Conservation (phyloP, 2,797 vertebrate genomes). For the Trematomus bernacchii region DNA sequence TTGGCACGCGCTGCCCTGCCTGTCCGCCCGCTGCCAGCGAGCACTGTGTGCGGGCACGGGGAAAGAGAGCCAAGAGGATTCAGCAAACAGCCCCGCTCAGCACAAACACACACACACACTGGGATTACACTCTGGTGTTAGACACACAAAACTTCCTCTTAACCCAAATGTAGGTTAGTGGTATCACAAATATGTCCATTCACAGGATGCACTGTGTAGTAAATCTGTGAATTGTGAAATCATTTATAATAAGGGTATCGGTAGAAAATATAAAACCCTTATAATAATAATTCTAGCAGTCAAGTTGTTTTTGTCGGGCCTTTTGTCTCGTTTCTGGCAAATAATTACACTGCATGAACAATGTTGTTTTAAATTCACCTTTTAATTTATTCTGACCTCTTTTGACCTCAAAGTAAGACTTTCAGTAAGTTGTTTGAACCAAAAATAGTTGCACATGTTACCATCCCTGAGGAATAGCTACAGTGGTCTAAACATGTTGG, state of each 20-base stretch:
- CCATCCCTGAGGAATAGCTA: too few species aligned
- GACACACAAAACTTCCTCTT: conserved; percentile 61
- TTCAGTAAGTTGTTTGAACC: background rate
- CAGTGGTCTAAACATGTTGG: too few species aligned
- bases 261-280: too few species aligned
- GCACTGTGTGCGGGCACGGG: conserved; percentile 68
- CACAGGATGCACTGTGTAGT: background rate
- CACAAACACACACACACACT: conserved; percentile 68
- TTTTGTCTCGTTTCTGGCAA: too few species aligned
- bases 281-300: too few species aligned
- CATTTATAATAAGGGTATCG: too few species aligned
- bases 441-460: too few species aligned
- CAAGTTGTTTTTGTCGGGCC: too few species aligned
- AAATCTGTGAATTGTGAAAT: background rate
- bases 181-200: background rate
- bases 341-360: too few species aligned
- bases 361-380: background rate
- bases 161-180: conserved; percentile 14
- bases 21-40: conserved; percentile 76
- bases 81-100: conserved; percentile 80
- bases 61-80: conserved; percentile 81
- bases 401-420: background rate
- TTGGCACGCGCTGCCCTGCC: conserved; percentile 78
- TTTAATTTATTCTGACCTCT: background rate
- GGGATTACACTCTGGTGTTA: conserved; percentile 65